A percentile compares a stretch with the other conserved stretches of the same genome.
phyloP scores from a whole-genome alignment of 2,888 invertebrate genomes.

The Tenthredo distinguenda region DNA sequence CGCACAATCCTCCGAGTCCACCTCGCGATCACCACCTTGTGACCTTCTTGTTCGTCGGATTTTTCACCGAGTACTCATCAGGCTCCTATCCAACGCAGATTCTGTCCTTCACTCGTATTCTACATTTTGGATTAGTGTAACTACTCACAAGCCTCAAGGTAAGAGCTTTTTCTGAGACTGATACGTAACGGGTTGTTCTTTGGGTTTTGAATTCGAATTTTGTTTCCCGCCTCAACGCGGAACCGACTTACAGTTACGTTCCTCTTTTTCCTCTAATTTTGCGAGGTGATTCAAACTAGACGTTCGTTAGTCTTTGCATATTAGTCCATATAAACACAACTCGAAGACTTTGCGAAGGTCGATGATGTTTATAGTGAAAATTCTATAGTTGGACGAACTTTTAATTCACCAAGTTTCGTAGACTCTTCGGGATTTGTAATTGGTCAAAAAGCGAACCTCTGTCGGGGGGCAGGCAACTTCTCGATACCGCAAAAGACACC shows the following conservation, averaged over 20 bases:
- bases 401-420: not conserved
- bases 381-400: not conserved
- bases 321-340: not conserved
- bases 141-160: constrained; percentile 14
- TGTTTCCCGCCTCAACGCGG: not conserved
- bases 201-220: not conserved
- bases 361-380: not conserved
- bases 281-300: not conserved
- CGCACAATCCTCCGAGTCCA: constrained; percentile 42
- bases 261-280: not conserved
- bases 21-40: constrained; percentile 26
- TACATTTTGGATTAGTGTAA: constrained; percentile 25
- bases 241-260: not conserved
- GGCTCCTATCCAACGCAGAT: not conserved
- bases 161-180: not conserved
- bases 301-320: not conserved
- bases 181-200: not conserved
- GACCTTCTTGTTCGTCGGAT: constrained; percentile 6
- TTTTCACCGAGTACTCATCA: not conserved
- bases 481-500: not conserved
- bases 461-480: not conserved
- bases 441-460: not conserved
- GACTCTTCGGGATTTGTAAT: not conserved
- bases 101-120: not conserved
- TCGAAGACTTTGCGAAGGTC: not conserved